Conservation (phyloP, 1,140 invertebrate genomes). For the Bombus waltoni region DNA sequence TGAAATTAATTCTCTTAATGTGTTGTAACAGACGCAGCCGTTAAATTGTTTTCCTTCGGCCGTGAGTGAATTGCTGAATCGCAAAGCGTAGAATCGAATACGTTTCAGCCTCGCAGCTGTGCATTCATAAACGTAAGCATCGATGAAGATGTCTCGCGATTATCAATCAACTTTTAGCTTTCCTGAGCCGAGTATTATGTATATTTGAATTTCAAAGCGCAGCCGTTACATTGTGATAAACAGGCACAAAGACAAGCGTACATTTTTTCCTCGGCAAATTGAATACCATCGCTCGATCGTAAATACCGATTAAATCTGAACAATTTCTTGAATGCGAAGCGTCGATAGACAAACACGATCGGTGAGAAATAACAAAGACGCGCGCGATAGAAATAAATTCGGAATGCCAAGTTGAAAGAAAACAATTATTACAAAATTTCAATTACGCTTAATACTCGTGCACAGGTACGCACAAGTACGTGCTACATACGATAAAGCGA, state of each 20-base stretch:
- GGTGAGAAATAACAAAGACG: not conserved
- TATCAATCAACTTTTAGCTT: slow-evolving; percentile 17
- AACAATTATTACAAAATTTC: not conserved
- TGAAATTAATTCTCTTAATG: not conserved
- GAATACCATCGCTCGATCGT: slow-evolving; percentile 7
- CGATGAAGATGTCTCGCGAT: not conserved
- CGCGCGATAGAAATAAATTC: too few species aligned
- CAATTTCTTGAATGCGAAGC: not conserved
- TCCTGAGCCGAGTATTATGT: not conserved
- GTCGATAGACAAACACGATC: not conserved
- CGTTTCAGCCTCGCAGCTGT: not conserved
- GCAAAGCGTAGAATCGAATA: not conserved
- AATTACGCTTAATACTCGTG: too few species aligned
- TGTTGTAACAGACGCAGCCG: not conserved
- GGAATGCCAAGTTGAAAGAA: not conserved
- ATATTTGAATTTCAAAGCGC: slow-evolving; percentile 38
- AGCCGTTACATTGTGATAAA: slow-evolving; percentile 20
- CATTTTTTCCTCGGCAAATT: slow-evolving; percentile 20
- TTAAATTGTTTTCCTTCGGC: not conserved
- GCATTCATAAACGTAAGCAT: not conserved
- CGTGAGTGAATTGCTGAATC: slow-evolving; percentile 2
- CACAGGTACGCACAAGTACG: too few species aligned
- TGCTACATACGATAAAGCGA: too few species aligned
- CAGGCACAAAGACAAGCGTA: not conserved
- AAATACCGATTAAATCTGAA: slow-evolving; percentile 11